Percentiles rank a stretch among this genome's conserved stretches.
Conservation (phyloP, 2,113 vertebrate genomes). For the Scytalopus superciliaris region DNA sequence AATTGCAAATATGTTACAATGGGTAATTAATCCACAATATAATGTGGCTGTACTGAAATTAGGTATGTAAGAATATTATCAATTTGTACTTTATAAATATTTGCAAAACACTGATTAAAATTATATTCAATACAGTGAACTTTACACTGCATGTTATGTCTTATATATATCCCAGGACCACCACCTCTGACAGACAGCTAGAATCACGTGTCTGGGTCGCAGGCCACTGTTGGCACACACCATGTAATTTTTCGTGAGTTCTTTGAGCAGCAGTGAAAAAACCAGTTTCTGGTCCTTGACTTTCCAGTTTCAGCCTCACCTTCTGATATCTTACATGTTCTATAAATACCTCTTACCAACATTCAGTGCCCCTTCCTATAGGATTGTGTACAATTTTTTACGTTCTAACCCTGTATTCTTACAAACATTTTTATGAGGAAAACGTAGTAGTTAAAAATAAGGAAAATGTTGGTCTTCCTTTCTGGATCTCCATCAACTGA, state of each 20-base stretch:
- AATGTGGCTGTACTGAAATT: not conserved
- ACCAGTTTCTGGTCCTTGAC: rapidly evolving
- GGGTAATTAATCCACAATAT: not conserved
- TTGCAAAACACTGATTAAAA: not conserved
- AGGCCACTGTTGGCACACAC: not conserved
- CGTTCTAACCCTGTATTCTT: not conserved
- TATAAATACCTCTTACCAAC: not conserved
- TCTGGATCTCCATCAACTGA: not conserved
- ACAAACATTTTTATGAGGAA: not conserved
- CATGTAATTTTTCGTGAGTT: not conserved
- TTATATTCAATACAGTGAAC: not conserved
- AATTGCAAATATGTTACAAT: not conserved
- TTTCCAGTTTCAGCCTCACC: not conserved
- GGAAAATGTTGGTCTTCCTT: not conserved
- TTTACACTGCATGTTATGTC: not conserved
- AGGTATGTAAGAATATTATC: not conserved
- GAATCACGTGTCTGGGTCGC: not conserved
- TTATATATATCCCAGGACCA: not conserved
- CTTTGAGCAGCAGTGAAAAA: not conserved
- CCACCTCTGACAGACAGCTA: not conserved
- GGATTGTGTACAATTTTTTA: not conserved
- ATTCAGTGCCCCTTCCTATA: not conserved
- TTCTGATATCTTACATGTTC: not conserved
- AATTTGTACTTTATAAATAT: not conserved
- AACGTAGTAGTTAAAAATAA: not conserved